A percentile compares a stretch with the other conserved stretches of the same genome.
phyloP scores from a whole-genome alignment of 2,888 invertebrate genomes.

The Boloria selene region DNA sequence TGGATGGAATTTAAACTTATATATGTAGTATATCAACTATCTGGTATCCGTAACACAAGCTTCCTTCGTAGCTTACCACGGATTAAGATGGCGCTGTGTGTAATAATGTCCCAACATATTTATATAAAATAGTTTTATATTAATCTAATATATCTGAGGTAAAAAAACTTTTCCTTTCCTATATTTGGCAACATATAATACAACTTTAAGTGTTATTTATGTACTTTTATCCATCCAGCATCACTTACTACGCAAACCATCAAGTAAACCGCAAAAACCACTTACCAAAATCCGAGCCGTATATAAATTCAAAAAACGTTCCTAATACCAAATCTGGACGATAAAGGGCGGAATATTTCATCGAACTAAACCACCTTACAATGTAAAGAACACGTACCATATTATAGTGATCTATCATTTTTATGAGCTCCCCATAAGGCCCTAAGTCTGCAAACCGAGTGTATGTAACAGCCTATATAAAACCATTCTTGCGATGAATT shows the following conservation, averaged over 20 bases:
- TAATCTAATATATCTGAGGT: no score
- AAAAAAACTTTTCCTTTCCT: no score
- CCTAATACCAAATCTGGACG: slow-evolving; percentile 25
- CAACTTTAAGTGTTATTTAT: background rate
- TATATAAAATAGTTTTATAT: no score
- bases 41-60: no score
- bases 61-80: no score
- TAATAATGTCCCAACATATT: no score
- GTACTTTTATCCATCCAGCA: background rate
- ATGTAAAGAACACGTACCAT: slow-evolving; percentile 53
- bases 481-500: slow-evolving; percentile 68
- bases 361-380: slow-evolving; percentile 36
- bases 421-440: slow-evolving; percentile 74
- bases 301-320: slow-evolving; percentile 32
- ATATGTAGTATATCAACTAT: no score
- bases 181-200: no score
- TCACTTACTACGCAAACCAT: background rate
- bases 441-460: slow-evolving; percentile 72
- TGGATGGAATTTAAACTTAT: no score
- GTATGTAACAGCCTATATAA: slow-evolving; percentile 77
- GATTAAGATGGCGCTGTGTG: no score
- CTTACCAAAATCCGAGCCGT: slow-evolving; percentile 9
- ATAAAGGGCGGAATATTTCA: slow-evolving; percentile 34
- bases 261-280: slow-evolving; percentile 6
- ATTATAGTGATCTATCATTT: slow-evolving; percentile 72